Conservation (phyloP, 2,113 vertebrate species). For the Rhodinocichla rosea region DNA sequence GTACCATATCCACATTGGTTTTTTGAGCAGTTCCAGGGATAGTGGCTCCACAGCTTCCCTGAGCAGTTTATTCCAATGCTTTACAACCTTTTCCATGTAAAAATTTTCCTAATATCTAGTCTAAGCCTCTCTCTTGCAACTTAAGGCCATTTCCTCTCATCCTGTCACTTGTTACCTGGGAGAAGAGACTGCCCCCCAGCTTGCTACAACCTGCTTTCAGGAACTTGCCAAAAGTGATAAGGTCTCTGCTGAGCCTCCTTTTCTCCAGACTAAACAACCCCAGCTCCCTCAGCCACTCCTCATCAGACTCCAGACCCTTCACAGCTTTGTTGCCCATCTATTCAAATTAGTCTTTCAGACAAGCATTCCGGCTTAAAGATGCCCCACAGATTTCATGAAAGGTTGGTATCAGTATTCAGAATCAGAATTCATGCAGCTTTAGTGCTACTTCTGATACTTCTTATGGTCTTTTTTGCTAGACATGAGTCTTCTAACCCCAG, state of each 20-base stretch:
- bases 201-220: not conserved
- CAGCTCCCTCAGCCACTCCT: not conserved
- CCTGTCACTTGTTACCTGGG: not conserved
- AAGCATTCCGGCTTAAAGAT: not conserved
- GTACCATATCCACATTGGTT: not conserved
- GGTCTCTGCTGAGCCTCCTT: not conserved
- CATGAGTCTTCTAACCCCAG: not conserved
- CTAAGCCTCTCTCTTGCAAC: not conserved
- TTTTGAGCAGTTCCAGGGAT: not conserved
- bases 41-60: not conserved
- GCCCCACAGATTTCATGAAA: not conserved
- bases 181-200: accelerated
- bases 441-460: not conserved
- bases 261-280: not conserved
- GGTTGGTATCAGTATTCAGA: not conserved
- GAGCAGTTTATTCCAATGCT: not conserved
- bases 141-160: not conserved
- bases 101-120: not conserved
- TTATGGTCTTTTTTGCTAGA: not conserved
- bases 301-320: not conserved
- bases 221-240: not conserved
- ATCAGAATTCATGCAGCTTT: not conserved
- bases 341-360: not conserved
- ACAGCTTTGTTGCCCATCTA: not conserved
- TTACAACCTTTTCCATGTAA: not conserved